A percentile compares a stretch with the other conserved stretches of the same genome.
phyloP scores from a whole-genome alignment of 2,888 invertebrate genomes.

The Leptopilina drosophilae region DNA sequence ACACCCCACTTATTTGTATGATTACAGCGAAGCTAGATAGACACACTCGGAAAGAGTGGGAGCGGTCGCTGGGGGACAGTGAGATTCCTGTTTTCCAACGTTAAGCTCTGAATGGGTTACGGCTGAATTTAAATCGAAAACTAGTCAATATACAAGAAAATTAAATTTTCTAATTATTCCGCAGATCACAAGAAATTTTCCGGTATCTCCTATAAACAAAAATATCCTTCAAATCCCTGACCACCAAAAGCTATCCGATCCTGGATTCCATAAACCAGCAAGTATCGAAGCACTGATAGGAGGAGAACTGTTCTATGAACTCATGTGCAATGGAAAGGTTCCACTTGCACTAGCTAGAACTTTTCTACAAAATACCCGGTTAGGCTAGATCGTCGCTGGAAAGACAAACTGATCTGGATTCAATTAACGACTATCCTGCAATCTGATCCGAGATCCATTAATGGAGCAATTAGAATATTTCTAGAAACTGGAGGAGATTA shows the following conservation, averaged over 20 bases:
- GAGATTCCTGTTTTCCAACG: background rate
- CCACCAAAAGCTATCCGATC: background rate
- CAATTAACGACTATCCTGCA: background rate
- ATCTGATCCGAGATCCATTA: background rate
- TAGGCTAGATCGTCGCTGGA: conserved; percentile 14
- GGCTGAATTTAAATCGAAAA: background rate
- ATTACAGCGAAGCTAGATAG: background rate
- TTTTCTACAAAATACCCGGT: background rate
- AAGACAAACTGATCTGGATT: background rate
- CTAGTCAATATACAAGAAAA: background rate
- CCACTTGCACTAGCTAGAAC: background rate
- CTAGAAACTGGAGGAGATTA: background rate
- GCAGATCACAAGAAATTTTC: background rate
- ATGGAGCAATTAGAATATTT: background rate
- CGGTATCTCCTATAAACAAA: background rate
- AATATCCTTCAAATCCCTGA: background rate
- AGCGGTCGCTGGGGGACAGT: background rate
- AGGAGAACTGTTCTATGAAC: conserved; percentile 20
- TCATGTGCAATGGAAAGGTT: background rate
- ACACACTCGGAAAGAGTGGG: background rate
- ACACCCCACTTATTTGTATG: background rate
- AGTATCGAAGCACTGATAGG: background rate
- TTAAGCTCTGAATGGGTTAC: background rate
- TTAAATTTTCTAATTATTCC: conserved; percentile 3
- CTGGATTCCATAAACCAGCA: background rate